These are phyloP conservation scores for Elmis aenea DNA, from an alignment of 2,888 invertebrate species.

Conservation along the genomic window DNA sequence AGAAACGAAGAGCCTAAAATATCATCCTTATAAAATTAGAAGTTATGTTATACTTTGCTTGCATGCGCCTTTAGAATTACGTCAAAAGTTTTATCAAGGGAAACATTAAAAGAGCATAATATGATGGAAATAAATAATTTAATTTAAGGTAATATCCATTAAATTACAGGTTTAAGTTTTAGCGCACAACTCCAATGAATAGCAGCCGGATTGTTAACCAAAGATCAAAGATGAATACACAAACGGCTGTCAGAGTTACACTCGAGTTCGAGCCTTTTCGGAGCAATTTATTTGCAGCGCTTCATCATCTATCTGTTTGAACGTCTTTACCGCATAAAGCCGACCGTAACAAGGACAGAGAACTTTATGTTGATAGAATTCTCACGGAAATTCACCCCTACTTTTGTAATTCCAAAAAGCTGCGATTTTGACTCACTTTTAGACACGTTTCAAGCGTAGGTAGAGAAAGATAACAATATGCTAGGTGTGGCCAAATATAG, in stretches of 20 bases:
- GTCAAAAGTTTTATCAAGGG: too few species aligned
- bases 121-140: background rate
- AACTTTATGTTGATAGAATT: slow-evolving; percentile 24
- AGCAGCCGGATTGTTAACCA: slow-evolving; percentile 36
- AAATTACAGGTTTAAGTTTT: slow-evolving; percentile 15
- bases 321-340: too few species aligned
- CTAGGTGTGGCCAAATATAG: slow-evolving; percentile 41
- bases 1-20: too few species aligned
- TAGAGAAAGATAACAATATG: slow-evolving; percentile 33
- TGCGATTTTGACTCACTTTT: slow-evolving; percentile 3
- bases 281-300: background rate
- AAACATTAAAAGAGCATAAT: too few species aligned
- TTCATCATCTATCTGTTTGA: background rate
- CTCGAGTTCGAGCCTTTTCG: slow-evolving; percentile 24
- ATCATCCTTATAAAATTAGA: too few species aligned
- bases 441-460: slow-evolving; percentile 19
- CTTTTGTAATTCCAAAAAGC: slow-evolving; percentile 12
- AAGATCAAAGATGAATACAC: slow-evolving; percentile 41
- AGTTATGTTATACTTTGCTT: too few species aligned
- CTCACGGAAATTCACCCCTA: slow-evolving; percentile 12
- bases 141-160: background rate
- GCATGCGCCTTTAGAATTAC: too few species aligned
- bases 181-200: slow-evolving; percentile 29
- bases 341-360: slow-evolving; percentile 4
- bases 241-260: slow-evolving; percentile 36